Percentiles rank a stretch among this genome's conserved stretches.
phyloP scores from a whole-genome alignment of 2,113 vertebrate species.

The Gopherus evgoodei region DNA sequence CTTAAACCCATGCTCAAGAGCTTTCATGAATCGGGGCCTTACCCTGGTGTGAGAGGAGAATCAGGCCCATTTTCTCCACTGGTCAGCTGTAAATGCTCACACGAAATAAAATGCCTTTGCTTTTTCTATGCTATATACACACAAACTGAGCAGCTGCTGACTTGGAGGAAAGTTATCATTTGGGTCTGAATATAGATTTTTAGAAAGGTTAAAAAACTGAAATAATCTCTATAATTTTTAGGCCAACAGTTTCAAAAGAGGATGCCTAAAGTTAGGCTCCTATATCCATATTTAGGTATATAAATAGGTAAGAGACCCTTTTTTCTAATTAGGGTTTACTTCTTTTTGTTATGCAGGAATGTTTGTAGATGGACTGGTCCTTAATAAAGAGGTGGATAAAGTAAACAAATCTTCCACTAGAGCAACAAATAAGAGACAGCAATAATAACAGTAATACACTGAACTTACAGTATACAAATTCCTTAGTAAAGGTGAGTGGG shows the following conservation, averaged over 20 bases:
- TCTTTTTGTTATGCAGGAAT: neutral
- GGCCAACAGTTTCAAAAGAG: neutral
- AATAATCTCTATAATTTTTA: slow-evolving; percentile 13
- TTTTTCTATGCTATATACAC: neutral
- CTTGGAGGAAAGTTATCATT: slow-evolving; percentile 29
- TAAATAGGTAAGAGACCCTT: slow-evolving; percentile 8
- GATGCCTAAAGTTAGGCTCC: slow-evolving; percentile 1
- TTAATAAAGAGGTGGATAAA: neutral
- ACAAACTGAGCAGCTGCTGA: neutral
- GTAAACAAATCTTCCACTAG: slow-evolving; percentile 12
- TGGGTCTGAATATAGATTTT: neutral
- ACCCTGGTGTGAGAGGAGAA: neutral
- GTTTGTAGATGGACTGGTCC: neutral
- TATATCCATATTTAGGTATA: neutral
- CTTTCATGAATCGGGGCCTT: neutral
- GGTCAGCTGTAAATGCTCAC: neutral
- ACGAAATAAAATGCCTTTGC: neutral
- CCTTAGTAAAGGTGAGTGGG: slow-evolving; percentile 38
- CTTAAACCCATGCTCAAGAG: neutral
- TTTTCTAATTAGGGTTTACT: neutral
- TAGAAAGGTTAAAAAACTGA: slow-evolving; percentile 18
- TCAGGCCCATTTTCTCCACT: rapidly evolving
- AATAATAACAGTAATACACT: slow-evolving; percentile 34
- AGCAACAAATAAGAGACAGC: neutral
- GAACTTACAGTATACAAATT: slow-evolving; percentile 49